Evolutionary conservation across 2,113 vertebrate species (phyloP), one percentile per base, ranked within the genome.

Genomic region (Phasianus colchicus): DNA sequence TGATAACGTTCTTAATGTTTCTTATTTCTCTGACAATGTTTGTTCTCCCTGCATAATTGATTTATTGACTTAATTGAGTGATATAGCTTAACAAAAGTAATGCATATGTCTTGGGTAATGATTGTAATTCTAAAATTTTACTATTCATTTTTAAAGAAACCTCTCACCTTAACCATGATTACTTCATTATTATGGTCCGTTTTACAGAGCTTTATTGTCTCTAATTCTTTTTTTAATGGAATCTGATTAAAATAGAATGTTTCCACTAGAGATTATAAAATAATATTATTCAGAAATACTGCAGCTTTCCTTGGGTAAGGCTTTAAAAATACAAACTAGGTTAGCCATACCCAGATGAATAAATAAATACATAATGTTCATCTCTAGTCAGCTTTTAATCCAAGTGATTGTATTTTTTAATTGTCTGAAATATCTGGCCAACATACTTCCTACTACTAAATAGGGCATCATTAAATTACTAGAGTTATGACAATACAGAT

Each of bases 391-490:
- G 7, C 15, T 78, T 88, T 83, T 58, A 70, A 81, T 54, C 45
- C 10, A n/a, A 38, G 34, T 9, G 1, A 78, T 81, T 74, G 13
- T 32, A 60, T 4, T 16, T 84, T 83, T 86, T 13, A 86, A 21
- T 47, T 84, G 10, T 6, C 36, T 0, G 10, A 84, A 81, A 65
- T 47, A 47, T 5, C 24, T 54, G 40, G 5, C 11, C 36, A 66
- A 29, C 0, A 0, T 3, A 48, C 24, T 69, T 18, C 13, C 8
- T 22, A 0, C 30, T 63, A 29, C 5, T 58, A 11, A n/a, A 40
- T 29, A 52, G 3, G 75, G 29, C 36, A 79, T 42, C 21, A 20
- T 42, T 12, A 27, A 50, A 78, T 67, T 52, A 40, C 13, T 16
- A 8, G 21, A 63, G 24, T 16, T 72, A 43, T 13, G 64, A 48